Evolutionary conservation across 2,888 invertebrate genomes (phyloP).

Genomic region (Neoascia interrupta): DNA sequence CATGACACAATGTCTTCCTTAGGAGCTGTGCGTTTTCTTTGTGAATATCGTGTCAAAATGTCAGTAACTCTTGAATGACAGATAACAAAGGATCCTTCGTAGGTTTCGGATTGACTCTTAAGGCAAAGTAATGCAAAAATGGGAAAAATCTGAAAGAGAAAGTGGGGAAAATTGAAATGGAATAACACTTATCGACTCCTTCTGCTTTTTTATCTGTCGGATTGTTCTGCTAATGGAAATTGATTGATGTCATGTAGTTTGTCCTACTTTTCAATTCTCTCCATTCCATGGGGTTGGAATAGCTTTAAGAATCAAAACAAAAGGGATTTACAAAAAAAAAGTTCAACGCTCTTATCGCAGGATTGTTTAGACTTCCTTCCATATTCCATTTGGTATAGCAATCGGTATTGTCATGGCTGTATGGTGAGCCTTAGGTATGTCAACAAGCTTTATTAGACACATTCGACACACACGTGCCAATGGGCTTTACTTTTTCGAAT

Average conservation of each 20-base stretch:
- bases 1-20: background rate
- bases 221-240: constrained; percentile 38
- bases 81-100: constrained; percentile 10
- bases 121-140: background rate
- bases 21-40: background rate
- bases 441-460: constrained; percentile 1
- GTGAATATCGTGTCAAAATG: constrained; percentile 29
- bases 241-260: constrained; percentile 48
- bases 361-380: no score
- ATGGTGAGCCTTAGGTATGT: no score
- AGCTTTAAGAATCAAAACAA: no score
- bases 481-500: constrained; percentile 8
- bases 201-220: constrained; percentile 23
- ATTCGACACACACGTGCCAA: constrained; percentile 37
- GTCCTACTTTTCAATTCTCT: no score
- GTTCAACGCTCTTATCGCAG: no score
- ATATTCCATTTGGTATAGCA: no score
- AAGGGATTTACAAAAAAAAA: no score
- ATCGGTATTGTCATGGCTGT: no score
- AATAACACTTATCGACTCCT: background rate
- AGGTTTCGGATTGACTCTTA: constrained; percentile 11
- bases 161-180: background rate
- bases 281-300: no score
- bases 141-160: background rate
- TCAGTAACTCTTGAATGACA: constrained; percentile 30